These are phyloP conservation scores for Ceryle rudis DNA, from an alignment of 2,797 vertebrate genomes.

Conservation along the genomic window DNA sequence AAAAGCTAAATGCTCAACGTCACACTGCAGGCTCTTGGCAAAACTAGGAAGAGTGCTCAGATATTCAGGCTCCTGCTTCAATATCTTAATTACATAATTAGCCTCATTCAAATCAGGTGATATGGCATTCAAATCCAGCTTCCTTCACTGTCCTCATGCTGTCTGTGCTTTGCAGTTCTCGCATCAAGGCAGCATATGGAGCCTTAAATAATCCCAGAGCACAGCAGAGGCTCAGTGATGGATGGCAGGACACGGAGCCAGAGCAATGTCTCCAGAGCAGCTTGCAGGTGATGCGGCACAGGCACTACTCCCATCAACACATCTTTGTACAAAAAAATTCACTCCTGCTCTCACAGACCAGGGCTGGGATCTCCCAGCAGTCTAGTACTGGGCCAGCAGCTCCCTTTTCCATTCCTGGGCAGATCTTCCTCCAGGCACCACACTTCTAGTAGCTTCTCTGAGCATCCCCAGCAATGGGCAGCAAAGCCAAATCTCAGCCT, in stretches of 20 bases:
- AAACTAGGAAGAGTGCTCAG: background rate
- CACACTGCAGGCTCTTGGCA: background rate
- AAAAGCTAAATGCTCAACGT: fast-evolving
- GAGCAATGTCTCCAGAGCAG: background rate
- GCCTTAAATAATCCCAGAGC: background rate
- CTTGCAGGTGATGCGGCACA: background rate
- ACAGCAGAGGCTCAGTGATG: fast-evolving
- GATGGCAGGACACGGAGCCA: background rate
- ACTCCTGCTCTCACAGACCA: background rate
- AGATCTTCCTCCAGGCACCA: background rate
- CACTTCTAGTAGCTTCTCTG: background rate
- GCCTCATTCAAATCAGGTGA: background rate
- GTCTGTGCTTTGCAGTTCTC: background rate
- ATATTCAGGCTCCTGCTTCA: background rate
- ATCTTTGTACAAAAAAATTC: background rate
- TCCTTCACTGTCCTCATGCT: background rate
- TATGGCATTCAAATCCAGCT: background rate
- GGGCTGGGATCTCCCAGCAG: background rate
- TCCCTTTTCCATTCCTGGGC: background rate
- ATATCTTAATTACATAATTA: background rate
- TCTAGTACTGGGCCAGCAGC: background rate
- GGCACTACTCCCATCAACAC: fast-evolving
- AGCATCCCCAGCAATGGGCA: background rate
- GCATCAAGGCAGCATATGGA: background rate
- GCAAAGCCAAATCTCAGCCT: background rate